Evolutionary conservation across 1,140 invertebrate genomes (phyloP), one percentile per base, ranked within the genome.

Genomic region (Plodia interpunctella): DNA sequence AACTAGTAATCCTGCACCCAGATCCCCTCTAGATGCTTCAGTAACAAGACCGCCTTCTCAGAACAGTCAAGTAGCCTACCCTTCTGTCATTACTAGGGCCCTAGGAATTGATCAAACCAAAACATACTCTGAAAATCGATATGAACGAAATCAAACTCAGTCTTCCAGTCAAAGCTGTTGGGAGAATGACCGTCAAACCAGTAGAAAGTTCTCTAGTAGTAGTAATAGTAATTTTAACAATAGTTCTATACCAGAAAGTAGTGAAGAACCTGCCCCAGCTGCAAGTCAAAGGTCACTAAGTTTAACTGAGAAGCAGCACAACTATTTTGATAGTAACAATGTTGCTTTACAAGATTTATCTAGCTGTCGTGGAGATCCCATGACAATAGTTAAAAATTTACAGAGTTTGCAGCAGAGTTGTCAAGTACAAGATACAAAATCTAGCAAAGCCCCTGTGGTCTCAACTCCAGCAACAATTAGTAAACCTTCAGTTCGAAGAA

Each of bases 381-480:
- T 94, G 93, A 94, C 91, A 79, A 93, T 94, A 72, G 93, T 94
- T 15, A 94, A 94, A 82, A 94, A 93, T 82, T 86, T 94, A 58
- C 94, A 94, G 83, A 83, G 91, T 65, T 91, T 93, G 62, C 92
- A 92, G 72, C 88, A 91, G 72, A 91, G 90, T 66, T 93, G 93
- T 83, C 92, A 93, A 70, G 74, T 93, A 64, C 91, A 92, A 76
- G 83, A 84, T 50, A 74, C 88, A 49, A 92, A 92, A 77, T 73
- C 84, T 18, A 86, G 80, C 64, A 87, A 88, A 75, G 78, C 63
- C 65, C 88, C 75, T 72, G 59, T 74, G 11, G 62, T 76, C 32
- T 64, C 80, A 51, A 68, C 68, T 66, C 51, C 77, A 19, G 58
- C 75, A 52, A 58, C 70, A 32, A 58, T 78, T 55, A 66, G 63